A percentile compares a stretch with the other conserved stretches of the same genome.
These are phyloP conservation scores for Polyommatus iphigenia DNA, from an alignment of 2,888 invertebrate species.

Conservation along the genomic window DNA sequence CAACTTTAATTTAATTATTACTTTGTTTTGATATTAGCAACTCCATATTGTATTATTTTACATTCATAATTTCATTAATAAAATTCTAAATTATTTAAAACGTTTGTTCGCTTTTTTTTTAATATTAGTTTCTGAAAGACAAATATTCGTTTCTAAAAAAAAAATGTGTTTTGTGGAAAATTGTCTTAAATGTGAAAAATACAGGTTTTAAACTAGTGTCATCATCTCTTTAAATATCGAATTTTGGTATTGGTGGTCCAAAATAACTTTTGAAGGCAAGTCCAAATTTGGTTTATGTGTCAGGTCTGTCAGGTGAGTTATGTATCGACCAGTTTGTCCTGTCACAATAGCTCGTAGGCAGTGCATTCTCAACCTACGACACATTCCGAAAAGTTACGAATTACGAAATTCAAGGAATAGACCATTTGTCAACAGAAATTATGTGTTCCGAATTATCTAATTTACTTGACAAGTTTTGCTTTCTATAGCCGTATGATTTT, in stretches of 20 bases:
- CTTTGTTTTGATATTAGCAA: neutral
- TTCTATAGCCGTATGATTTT: neutral
- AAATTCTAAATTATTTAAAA: too few relatives aligned
- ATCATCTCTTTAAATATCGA: too few relatives aligned
- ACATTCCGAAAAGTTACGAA: neutral
- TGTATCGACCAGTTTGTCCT: neutral
- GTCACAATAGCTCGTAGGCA: conserved; percentile 18
- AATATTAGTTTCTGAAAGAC: too few relatives aligned
- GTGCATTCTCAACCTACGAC: neutral
- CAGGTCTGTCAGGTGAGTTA: conserved; percentile 9
- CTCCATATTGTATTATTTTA: neutral
- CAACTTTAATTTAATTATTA: neutral
- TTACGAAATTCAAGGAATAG: neutral
- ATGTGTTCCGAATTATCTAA: neutral
- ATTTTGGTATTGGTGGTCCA: neutral
- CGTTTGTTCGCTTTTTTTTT: too few relatives aligned
- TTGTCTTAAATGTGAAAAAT: too few relatives aligned
- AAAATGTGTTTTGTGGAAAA: too few relatives aligned
- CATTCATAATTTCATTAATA: too few relatives aligned
- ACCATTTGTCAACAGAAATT: conserved; percentile 1
- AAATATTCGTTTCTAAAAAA: too few relatives aligned
- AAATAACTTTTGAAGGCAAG: neutral
- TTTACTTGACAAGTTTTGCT: neutral
- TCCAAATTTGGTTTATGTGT: neutral
- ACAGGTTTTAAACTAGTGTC: too few relatives aligned